Conservation (phyloP, 1,140 invertebrate species). For the Zaprionus inermis region DNA sequence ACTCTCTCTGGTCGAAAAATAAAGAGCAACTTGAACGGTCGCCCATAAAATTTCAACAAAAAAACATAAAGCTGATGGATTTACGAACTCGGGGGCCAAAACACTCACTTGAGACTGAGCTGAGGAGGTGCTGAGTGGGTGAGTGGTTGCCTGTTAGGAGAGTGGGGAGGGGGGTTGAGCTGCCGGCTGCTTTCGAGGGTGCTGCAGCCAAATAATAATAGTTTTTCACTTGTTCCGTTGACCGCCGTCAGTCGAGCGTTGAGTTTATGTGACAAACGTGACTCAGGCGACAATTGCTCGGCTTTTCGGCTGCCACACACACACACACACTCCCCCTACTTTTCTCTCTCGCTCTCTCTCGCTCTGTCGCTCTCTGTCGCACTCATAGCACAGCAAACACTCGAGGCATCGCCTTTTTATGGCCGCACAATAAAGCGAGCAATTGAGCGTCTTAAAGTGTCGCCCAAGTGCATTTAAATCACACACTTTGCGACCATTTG, state of each 20-base stretch:
- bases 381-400: neutral
- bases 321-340: no score
- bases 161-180: slow-evolving; percentile 16
- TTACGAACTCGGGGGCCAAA: slow-evolving; percentile 66
- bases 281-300: slow-evolving; percentile 78
- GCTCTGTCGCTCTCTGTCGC: neutral
- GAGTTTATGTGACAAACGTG: slow-evolving; percentile 82
- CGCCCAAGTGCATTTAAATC: slow-evolving; percentile 82
- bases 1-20: slow-evolving; percentile 4
- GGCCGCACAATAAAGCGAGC: slow-evolving; percentile 80
- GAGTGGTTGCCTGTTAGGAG: slow-evolving; percentile 17
- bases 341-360: neutral
- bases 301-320: slow-evolving; percentile 45
- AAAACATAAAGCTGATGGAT: slow-evolving; percentile 76
- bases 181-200: slow-evolving; percentile 38
- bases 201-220: slow-evolving; percentile 78
- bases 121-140: slow-evolving; percentile 18
- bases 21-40: slow-evolving; percentile 36
- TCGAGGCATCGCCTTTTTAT: slow-evolving; percentile 63
- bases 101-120: slow-evolving; percentile 52
- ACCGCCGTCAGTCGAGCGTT: slow-evolving; percentile 70
- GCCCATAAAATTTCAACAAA: slow-evolving; percentile 71
- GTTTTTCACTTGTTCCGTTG: slow-evolving; percentile 81
- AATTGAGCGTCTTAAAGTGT: slow-evolving; percentile 83
- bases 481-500: slow-evolving; percentile 83